Evolutionary conservation across 2,797 vertebrate genomes (phyloP).

Genomic region (Rousettus madagascariensis): DNA sequence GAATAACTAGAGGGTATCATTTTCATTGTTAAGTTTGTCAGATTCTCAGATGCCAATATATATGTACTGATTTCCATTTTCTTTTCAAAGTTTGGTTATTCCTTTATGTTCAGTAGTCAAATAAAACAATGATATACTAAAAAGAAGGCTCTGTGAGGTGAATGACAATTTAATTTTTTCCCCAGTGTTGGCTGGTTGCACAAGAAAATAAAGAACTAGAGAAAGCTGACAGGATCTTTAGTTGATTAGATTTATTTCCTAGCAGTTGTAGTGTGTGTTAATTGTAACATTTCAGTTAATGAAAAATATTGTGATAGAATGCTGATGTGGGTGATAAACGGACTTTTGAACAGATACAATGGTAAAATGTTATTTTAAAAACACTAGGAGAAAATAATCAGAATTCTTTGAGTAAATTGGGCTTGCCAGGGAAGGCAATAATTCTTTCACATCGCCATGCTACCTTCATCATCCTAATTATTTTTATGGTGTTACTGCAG

Average conservation of each 20-base stretch:
- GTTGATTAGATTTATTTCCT: slow-evolving; percentile 54
- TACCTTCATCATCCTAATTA: not conserved
- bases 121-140: slow-evolving; percentile 66
- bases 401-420: slow-evolving; percentile 43
- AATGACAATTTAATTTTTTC: slow-evolving; percentile 66
- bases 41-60: slow-evolving; percentile 42
- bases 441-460: not conserved
- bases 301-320: slow-evolving; percentile 70
- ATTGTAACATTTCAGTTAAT: slow-evolving; percentile 68
- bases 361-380: slow-evolving; percentile 47
- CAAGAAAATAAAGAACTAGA: slow-evolving; percentile 54
- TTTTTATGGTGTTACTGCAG: slow-evolving; percentile 22
- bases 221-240: slow-evolving; percentile 45
- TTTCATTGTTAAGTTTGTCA: slow-evolving; percentile 63
- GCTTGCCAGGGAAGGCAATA: not conserved
- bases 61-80: slow-evolving; percentile 64
- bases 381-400: slow-evolving; percentile 39
- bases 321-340: not conserved
- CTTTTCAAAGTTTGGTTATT: slow-evolving; percentile 61
- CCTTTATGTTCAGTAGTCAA: slow-evolving; percentile 61
- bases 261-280: slow-evolving; percentile 51
- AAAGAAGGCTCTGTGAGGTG: slow-evolving; percentile 57
- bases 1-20: slow-evolving; percentile 54
- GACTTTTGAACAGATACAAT: slow-evolving; percentile 46
- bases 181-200: slow-evolving; percentile 33